A percentile compares a stretch with the other conserved stretches of the same genome.
Conservation (phyloP, 1,140 invertebrate genomes). For the Orchestia grillus region DNA sequence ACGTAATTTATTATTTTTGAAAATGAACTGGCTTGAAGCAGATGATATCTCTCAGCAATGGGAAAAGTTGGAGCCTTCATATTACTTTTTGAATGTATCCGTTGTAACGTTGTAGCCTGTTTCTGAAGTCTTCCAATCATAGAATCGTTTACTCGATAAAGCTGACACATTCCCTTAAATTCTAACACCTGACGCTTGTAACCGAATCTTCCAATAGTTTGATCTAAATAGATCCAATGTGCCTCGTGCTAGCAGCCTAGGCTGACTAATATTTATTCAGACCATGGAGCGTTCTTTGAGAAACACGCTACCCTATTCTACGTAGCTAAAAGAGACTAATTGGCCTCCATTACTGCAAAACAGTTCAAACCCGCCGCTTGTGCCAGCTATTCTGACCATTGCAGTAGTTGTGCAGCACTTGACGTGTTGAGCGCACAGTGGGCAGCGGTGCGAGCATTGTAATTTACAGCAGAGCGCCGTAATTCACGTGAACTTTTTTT, state of each 20-base stretch:
- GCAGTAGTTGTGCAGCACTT: background rate
- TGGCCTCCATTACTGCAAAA: background rate
- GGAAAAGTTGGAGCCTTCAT: background rate
- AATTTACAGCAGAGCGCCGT: too few species aligned
- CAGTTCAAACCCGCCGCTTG: background rate
- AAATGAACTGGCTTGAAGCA: background rate
- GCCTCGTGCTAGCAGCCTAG: background rate
- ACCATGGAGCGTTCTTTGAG: background rate
- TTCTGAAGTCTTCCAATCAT: background rate
- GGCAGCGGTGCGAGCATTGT: too few species aligned
- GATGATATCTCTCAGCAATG: background rate
- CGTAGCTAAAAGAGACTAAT: background rate
- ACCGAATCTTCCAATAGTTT: background rate
- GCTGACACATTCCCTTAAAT: background rate
- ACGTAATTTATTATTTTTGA: background rate
- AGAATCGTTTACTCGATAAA: background rate
- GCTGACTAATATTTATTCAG: background rate
- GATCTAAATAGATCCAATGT: background rate
- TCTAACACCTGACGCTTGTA: background rate
- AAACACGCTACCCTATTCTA: background rate
- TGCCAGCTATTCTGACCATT: background rate
- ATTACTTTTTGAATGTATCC: background rate
- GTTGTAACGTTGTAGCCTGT: background rate
- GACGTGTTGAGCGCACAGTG: too few species aligned
- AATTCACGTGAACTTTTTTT: too few species aligned